Base-by-base conservation (phyloP, 2,888 invertebrate species). In the Pterobdella sp. region DNA sequence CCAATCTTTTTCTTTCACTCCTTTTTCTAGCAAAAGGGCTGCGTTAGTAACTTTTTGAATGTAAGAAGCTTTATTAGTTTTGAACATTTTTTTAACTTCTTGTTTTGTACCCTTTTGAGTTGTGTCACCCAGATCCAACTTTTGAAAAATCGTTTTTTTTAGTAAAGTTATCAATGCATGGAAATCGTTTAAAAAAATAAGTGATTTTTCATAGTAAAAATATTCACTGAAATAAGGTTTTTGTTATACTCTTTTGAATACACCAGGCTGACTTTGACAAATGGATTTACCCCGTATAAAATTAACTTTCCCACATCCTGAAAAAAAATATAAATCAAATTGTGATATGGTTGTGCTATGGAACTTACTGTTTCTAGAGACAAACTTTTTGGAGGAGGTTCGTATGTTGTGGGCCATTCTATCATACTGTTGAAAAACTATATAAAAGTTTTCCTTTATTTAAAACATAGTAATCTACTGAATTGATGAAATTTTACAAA, bases 51-150 rank as follows among this genome's bases (percentile, higher is more conserved):
- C 26, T n/a, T 67, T 26, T 22, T 22, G 18, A 3, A 56, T 26
- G 60, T 56, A 56, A 22, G 60, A 4, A 14, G 14, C 26, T 4
- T 36, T 34, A n/a, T 31, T 37, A 36, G 29, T 1, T 36, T 36
- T 26, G 26, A 32, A 35, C 36, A 35, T 35, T 7, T 67, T 7
- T 22, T 22, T 67, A 26, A 36, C n/a, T 1, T 36, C 18, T 36
- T 22, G 18, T 1, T n/a, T 26, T 1, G 36, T 26, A 22, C 67
- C 35, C 31, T 36, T n/a, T 35, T 67, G 37, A n/a, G 36, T 35
- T 37, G 37, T 14, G n/a, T 34, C 67, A 36, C 67, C 67, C 14
- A 26, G 36, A 34, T 36, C 67, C 37, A 67, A 36, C 67, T 67
- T 10, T n/a, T n/a, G n/a, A n/a, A n/a, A n/a, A n/a, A n/a, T 42